A percentile compares a stretch with the other conserved stretches of the same genome.
phyloP scores from a whole-genome alignment of 2,797 vertebrate species.

The Buphagus erythrorhynchus region DNA sequence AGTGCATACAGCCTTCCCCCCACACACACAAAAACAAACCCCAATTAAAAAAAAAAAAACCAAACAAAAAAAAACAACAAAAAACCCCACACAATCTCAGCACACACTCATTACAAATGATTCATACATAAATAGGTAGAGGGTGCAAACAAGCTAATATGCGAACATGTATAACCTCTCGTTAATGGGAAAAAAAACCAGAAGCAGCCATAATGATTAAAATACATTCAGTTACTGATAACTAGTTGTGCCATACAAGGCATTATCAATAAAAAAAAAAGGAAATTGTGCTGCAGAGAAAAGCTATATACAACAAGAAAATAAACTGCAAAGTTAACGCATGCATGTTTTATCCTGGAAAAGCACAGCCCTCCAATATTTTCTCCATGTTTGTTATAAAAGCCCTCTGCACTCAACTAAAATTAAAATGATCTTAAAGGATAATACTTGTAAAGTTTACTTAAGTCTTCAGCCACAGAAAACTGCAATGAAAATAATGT shows the following conservation, averaged over 20 bases:
- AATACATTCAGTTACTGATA: conserved; percentile 83
- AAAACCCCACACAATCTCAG: conserved; percentile 71
- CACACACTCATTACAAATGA: conserved; percentile 79
- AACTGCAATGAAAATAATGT: conserved; percentile 79
- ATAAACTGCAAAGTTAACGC: conserved; percentile 78
- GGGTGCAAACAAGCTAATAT: conserved; percentile 80
- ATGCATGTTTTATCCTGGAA: conserved; percentile 83
- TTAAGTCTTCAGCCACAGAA: conserved; percentile 81
- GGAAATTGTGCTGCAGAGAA: conserved; percentile 81
- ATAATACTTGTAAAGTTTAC: conserved; percentile 81
- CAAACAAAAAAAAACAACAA: background rate
- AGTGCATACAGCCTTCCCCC: conserved; percentile 77
- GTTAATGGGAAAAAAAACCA: conserved; percentile 73
- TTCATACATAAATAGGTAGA: conserved; percentile 83
- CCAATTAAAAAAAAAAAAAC: conserved; percentile 12
- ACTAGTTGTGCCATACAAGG: conserved; percentile 76
- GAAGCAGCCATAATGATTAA: conserved; percentile 80
- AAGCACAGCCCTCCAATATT: conserved; percentile 80
- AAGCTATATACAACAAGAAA: conserved; percentile 81
- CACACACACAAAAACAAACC: conserved; percentile 54
- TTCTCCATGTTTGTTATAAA: conserved; percentile 76
- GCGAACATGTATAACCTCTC: conserved; percentile 77
- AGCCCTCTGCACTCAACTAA: conserved; percentile 83
- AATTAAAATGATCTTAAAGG: conserved; percentile 82
- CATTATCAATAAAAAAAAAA: conserved; percentile 63